Evolutionary conservation across 2,113 vertebrate genomes (phyloP), one percentile per base, ranked within the genome.

Genomic region (Naja naja): DNA sequence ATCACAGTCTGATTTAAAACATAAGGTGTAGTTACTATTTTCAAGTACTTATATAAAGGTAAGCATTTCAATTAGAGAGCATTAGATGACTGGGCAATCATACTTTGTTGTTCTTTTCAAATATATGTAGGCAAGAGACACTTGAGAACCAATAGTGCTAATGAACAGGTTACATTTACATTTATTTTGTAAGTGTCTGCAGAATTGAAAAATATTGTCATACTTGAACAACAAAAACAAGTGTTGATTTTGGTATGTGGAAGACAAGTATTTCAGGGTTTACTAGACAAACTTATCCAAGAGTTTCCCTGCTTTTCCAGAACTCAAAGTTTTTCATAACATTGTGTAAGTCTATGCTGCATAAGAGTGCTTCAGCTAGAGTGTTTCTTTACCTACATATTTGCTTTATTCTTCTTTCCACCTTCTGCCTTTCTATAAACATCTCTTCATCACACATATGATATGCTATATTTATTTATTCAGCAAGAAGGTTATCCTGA

Each of bases 291-390:
- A 94, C 85, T 89, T 96, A 64, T 43, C 88, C 0, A 12, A 91
- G 52, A 92, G 54, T 58, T 94, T 74, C 89, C 90, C 91, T 93
- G 60, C 16, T 93, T 95, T 96, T 94, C 92, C 74, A 94, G 91
- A 85, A 89, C 92, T 94, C 90, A 91, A 92, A 64, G 92, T 93
- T 92, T 93, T 94, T 95, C 96, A 95, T 96, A 96, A 49, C 52
- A 95, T 95, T 95, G 97, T 95, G 92, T 96, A 97, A 96, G 97
- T 10, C 96, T 95, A 88, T 95, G 88, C 94, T 97, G 96, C 96
- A 96, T 96, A 95, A 94, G 88, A 86, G 85, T 91, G 93, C 96
- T 95, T 96, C 95, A 97, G 97, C 93, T 96, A 94, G 96, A 96
- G 56, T 0, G 81, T 87, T 97, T 95, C 94, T 87, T 94, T 95